Base-by-base conservation (phyloP, 2,113 vertebrate genomes). In the Scolopax mira region DNA sequence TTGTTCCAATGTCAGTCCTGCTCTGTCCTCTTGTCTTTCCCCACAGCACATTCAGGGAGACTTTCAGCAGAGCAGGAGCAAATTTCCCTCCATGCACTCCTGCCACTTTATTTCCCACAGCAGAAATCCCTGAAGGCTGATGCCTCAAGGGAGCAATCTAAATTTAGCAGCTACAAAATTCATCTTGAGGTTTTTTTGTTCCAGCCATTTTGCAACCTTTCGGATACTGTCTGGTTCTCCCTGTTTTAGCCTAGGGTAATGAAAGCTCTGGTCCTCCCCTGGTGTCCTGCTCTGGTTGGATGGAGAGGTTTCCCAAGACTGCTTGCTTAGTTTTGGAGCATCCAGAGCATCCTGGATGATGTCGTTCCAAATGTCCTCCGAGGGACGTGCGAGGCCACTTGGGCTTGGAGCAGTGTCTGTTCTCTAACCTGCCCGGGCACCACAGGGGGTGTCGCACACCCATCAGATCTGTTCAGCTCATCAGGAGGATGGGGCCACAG, bases 91-190 rank as follows among this genome's bases (percentile, higher is more conserved):
- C 21, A 30, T 78, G 13, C 4, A 5, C 3, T 2, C 30, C 46
- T 60, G 65, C 52, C 57, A 7, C 79, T 89, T 89, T 25, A 37
- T 71, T 87, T 93, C 80, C 64, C 83, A 52, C 24, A 94, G 94
- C 77, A 72, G 77, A 51, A 93, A 85, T 93, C 58, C 77, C 89
- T 35, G 79, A 49, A 89, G 72, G 74, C 55, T 66, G 70, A 2
- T 78, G 65, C 94, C 93, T 94, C 83, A 35, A 75, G 73, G 67
- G 61, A 72, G 62, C 51, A 52, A 79, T 85, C 94, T 87, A 96
- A 95, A 95, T 94, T 85, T 95, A 87, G 83, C 77, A 91, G 13
- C 65, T 86, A 46, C n/a, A 73, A 48, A 94, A 94, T 49, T 64
- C 18, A 21, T 81, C 80, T 62, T n/a, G 35, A 75, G 41, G n/a